Conservation (phyloP, 1,140 invertebrate species). For the Papilio glaucus region DNA sequence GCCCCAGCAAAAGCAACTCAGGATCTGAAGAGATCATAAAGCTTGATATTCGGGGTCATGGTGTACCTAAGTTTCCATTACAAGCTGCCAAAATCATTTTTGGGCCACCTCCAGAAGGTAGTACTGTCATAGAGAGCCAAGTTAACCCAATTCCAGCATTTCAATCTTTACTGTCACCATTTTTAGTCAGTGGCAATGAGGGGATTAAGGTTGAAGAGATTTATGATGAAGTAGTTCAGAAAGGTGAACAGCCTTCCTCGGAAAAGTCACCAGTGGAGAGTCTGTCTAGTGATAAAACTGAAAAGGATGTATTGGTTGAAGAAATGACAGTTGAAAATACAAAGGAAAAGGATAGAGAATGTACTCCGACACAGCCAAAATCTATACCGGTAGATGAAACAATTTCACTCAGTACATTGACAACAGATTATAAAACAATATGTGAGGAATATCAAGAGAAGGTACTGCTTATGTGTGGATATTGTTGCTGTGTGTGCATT, state of each 20-base stretch:
- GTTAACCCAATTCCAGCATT: slow-evolving; percentile 64
- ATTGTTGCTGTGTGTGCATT: slow-evolving; percentile 54
- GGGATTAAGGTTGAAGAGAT: slow-evolving; percentile 65
- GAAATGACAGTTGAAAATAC: slow-evolving; percentile 74
- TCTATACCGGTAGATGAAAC: slow-evolving; percentile 71
- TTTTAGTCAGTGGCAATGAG: slow-evolving; percentile 61
- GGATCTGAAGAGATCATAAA: slow-evolving; percentile 80
- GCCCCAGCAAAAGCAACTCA: slow-evolving; percentile 55
- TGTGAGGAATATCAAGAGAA: slow-evolving; percentile 78
- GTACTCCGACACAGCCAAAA: slow-evolving; percentile 55
- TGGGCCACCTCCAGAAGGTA: slow-evolving; percentile 70
- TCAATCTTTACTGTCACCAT: slow-evolving; percentile 69
- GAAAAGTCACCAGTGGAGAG: slow-evolving; percentile 45
- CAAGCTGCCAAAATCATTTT: slow-evolving; percentile 74
- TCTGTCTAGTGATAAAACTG: slow-evolving; percentile 63
- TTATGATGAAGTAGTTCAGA: slow-evolving; percentile 49
- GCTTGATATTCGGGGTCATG: slow-evolving; percentile 78
- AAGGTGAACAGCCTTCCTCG: slow-evolving; percentile 4
- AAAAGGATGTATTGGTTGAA: slow-evolving; percentile 76
- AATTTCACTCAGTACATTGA: slow-evolving; percentile 75
- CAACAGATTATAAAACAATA: slow-evolving; percentile 81
- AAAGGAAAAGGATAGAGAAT: slow-evolving; percentile 54
- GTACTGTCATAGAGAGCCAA: slow-evolving; percentile 55
- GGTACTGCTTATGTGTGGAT: slow-evolving; percentile 63
- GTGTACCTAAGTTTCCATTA: slow-evolving; percentile 64